phyloP scores from a whole-genome alignment of 2,888 invertebrate species.

The Caenorhabditis becei region DNA sequence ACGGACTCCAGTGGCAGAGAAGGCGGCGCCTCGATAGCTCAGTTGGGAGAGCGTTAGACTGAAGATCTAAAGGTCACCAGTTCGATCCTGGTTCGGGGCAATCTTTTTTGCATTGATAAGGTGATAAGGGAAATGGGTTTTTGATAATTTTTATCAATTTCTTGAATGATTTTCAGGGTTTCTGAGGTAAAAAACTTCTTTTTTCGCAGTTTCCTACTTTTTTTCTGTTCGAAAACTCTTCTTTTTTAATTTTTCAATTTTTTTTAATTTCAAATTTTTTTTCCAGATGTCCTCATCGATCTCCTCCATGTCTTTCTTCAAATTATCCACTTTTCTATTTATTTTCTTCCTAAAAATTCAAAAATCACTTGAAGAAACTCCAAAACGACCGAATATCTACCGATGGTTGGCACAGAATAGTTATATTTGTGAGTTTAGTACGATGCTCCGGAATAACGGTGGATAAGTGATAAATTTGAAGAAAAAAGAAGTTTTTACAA shows the following conservation, averaged over 20 bases:
- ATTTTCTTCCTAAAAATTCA: not conserved
- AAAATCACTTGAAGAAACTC: not conserved
- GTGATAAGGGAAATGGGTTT: not conserved
- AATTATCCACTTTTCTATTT: slow-evolving; percentile 5
- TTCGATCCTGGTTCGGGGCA: slow-evolving; percentile 81
- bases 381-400: slow-evolving; percentile 46
- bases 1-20: not conserved
- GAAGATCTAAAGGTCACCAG: slow-evolving; percentile 82
- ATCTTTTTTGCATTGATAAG: slow-evolving; percentile 16
- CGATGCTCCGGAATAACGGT: not conserved
- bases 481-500: too few species aligned
- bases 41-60: slow-evolving; percentile 82
- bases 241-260: too few species aligned
- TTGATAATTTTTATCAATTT: not conserved
- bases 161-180: too few species aligned
- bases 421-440: slow-evolving; percentile 54
- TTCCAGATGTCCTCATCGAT: too few species aligned
- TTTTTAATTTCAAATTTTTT: too few species aligned
- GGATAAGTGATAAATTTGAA: too few species aligned
- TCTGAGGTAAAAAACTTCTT: too few species aligned
- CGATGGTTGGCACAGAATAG: slow-evolving; percentile 53
- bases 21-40: slow-evolving; percentile 75
- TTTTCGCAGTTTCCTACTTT: too few species aligned
- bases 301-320: too few species aligned
- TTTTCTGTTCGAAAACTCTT: too few species aligned